Evolutionary conservation across 2,113 vertebrate genomes (phyloP).

Genomic region (Glareola pratincola): DNA sequence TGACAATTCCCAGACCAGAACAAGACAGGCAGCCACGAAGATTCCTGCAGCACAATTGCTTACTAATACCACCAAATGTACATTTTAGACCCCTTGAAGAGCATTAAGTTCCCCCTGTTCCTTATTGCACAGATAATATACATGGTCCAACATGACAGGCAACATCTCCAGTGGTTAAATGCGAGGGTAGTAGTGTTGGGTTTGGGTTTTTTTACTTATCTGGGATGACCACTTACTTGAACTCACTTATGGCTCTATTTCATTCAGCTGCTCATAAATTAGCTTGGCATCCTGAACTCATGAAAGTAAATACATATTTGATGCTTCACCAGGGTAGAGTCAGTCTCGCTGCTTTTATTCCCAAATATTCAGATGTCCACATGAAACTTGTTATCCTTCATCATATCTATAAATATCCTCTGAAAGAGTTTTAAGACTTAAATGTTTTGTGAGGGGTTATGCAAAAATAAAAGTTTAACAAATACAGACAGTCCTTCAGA

Average conservation of each 20-base stretch:
- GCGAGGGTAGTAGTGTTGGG: not conserved
- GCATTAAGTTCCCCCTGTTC: not conserved
- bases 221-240: conserved; percentile 2
- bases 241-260: not conserved
- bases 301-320: conserved; percentile 10
- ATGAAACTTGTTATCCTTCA: not conserved
- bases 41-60: conserved; percentile 26
- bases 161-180: conserved; percentile 36
- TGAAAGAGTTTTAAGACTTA: not conserved
- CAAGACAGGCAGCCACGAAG: not conserved
- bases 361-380: not conserved
- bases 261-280: conserved; percentile 28
- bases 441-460: not conserved
- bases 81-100: conserved; percentile 17
- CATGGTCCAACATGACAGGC: not conserved
- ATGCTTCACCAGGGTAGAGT: not conserved
- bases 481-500: not conserved
- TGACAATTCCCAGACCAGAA: conserved; percentile 34
- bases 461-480: not conserved
- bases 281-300: not conserved
- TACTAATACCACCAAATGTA: not conserved
- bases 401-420: not conserved
- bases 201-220: not conserved
- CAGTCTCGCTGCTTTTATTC: not conserved
- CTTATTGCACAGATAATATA: not conserved